Evolutionary conservation across 2,113 vertebrate species (phyloP).

Genomic region (Aviceda subcristata): DNA sequence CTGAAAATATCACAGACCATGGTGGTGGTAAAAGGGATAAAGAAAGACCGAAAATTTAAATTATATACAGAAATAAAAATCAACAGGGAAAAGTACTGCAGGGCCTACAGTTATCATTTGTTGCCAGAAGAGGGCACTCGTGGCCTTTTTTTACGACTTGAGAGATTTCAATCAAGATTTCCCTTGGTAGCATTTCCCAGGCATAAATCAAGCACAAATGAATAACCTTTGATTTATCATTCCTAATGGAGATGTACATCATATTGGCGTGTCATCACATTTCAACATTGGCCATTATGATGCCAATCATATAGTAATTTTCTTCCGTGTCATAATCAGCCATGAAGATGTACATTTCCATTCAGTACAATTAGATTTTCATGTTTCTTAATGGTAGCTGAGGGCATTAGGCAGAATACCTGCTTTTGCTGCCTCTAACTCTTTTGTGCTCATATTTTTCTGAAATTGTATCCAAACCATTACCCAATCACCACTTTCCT

Average conservation of each 20-base stretch:
- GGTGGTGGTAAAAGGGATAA: not conserved
- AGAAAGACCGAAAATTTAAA: not conserved
- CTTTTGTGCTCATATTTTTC: conserved; percentile 22
- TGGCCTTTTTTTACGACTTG: not conserved
- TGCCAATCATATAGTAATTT: conserved; percentile 68
- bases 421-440: conserved; percentile 1
- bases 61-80: not conserved
- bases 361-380: conserved; percentile 66
- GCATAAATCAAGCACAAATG: conserved; percentile 70
- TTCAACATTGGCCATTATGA: conserved; percentile 68
- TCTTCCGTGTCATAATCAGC: conserved; percentile 59
- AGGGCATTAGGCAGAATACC: conserved; percentile 47
- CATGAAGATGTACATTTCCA: conserved; percentile 61
- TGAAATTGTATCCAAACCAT: conserved; percentile 26
- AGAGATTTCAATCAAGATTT: conserved; percentile 58
- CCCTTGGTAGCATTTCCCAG: conserved; percentile 60
- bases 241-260: conserved; percentile 73
- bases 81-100: not conserved
- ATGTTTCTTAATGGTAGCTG: conserved; percentile 57
- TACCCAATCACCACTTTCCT: not conserved
- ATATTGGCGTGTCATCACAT: conserved; percentile 69
- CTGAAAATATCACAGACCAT: not conserved
- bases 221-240: conserved; percentile 74
- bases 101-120: not conserved
- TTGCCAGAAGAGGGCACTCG: conserved; percentile 62